Evolutionary conservation across 2,888 invertebrate genomes (phyloP).

Genomic region (Polymixis lichenea): DNA sequence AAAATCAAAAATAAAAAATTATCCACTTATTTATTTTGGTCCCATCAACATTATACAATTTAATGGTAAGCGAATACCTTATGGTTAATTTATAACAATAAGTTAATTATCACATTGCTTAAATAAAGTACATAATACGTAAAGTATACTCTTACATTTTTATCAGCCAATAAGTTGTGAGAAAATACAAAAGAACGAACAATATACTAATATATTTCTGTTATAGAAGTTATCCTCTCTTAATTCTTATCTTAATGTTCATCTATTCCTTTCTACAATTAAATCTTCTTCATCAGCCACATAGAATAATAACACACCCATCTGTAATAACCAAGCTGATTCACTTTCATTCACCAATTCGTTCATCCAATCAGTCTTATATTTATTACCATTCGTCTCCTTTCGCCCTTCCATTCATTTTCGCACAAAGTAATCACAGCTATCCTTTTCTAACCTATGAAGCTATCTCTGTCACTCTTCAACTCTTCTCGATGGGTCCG

Average conservation of each 20-base stretch:
- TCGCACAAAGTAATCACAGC: constrained; percentile 70
- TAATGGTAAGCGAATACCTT: constrained; percentile 65
- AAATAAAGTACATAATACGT: constrained; percentile 50
- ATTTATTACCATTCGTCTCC: constrained; percentile 68
- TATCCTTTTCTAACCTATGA: constrained; percentile 61
- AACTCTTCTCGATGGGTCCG: constrained; percentile 86
- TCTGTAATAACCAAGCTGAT: constrained; percentile 39
- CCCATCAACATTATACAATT: constrained; percentile 74
- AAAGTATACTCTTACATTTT: constrained; percentile 47
- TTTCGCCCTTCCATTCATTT: constrained; percentile 51
- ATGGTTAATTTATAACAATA: constrained; percentile 64
- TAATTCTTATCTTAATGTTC: constrained; percentile 14
- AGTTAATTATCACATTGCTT: constrained; percentile 68
- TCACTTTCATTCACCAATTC: constrained; percentile 61
- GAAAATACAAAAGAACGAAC: constrained; percentile 45
- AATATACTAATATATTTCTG: constrained; percentile 24
- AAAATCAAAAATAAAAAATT: constrained; percentile 58
- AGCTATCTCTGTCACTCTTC: constrained; percentile 57
- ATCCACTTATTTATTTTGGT: constrained; percentile 81
- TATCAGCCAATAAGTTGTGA: constrained; percentile 58
- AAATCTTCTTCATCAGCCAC: constrained; percentile 10
- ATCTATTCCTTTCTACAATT: constrained; percentile 20
- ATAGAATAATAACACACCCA: constrained; percentile 12
- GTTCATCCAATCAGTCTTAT: constrained; percentile 82
- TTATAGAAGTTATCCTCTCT: constrained; percentile 10